Conservation (phyloP, 1,140 invertebrate species). For the Hylyphantes graminicola region DNA sequence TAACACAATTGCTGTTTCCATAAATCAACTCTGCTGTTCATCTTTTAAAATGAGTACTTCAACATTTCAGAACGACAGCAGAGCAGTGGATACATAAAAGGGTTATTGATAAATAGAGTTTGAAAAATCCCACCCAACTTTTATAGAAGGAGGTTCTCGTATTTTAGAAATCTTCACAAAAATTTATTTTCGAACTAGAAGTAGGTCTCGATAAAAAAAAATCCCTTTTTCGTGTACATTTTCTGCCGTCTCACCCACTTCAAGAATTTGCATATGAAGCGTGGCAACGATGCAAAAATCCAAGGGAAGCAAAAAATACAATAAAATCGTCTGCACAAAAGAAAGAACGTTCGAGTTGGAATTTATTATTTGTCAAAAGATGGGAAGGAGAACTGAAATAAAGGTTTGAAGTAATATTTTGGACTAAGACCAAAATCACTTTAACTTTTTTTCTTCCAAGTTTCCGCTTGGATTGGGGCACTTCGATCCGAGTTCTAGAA, state of each 20-base stretch:
- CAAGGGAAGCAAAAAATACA: neutral
- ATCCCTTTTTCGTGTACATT: neutral
- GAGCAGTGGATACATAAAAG: too few relatives aligned
- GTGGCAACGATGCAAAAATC: conserved; percentile 15
- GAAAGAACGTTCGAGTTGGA: neutral
- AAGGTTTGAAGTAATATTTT: conserved; percentile 36
- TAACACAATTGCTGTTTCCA: too few relatives aligned
- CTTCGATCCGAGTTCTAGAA: too few relatives aligned
- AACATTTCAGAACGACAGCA: too few relatives aligned
- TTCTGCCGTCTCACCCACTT: neutral
- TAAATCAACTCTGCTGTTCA: too few relatives aligned
- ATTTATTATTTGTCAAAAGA: conserved; percentile 30
- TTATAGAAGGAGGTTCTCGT: too few relatives aligned
- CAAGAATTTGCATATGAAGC: conserved; percentile 28
- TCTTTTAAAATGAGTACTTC: too few relatives aligned
- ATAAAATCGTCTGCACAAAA: neutral
- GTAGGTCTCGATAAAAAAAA: too few relatives aligned
- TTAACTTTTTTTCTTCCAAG: neutral
- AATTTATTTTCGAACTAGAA: too few relatives aligned
- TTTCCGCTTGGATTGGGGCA: neutral
- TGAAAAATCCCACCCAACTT: too few relatives aligned
- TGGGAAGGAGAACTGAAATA: neutral
- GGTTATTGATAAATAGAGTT: too few relatives aligned
- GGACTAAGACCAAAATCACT: conserved; percentile 12
- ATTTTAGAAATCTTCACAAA: too few relatives aligned